Base-by-base conservation (phyloP, 64 coral and sea anemone species). In the Astreopora myriophthalma region DNA sequence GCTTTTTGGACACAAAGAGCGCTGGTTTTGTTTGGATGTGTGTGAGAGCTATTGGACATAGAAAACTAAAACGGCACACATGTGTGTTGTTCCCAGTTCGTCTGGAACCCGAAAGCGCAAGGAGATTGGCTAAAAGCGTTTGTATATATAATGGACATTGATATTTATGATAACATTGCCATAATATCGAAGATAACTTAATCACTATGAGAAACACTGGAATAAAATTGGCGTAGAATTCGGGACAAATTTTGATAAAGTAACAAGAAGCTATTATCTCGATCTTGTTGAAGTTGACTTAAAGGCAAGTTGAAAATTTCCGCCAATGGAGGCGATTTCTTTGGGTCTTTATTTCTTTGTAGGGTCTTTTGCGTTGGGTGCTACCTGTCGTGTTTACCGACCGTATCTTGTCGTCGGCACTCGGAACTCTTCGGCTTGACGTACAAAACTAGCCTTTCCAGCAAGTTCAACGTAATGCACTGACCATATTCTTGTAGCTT, bases 71-170 rank as follows among this genome's bases (percentile, higher is more conserved):
- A 0, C 25, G 17, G 24, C 75, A 5, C 75, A 44, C 46, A 24
- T 23, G 70, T 34, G 69, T 77, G 40, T 78, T 22, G 42, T 51
- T 78, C 52, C 40, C 75, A 52, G 75, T 24, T 34, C 42, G 28
- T 64, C 9, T 26, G 61, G 17, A 10, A 14, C 11, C 23, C 6
- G 61, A 37, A n/a, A 30, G 19, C 33, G 38, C n/a, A 20, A 30
- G 19, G 10, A 29, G 32, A 31, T 63, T 24, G 33, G 5, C 55
- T 1, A 29, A 36, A 13, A n/a, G 25, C 52, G 52, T 83, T 83
- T 83, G 79, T 83, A 83, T 39, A 83, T 83, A 83, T 9, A 8
- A 83, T 37, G 2, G 39, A 38, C 64, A 82, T 0, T 80, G 10
- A 22, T 83, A 64, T 62, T 35, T 63, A 65, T 36, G 65, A 37